These are phyloP conservation scores for Nanorana parkeri DNA, from an alignment of 2,113 vertebrate genomes.

Conservation along the genomic window DNA sequence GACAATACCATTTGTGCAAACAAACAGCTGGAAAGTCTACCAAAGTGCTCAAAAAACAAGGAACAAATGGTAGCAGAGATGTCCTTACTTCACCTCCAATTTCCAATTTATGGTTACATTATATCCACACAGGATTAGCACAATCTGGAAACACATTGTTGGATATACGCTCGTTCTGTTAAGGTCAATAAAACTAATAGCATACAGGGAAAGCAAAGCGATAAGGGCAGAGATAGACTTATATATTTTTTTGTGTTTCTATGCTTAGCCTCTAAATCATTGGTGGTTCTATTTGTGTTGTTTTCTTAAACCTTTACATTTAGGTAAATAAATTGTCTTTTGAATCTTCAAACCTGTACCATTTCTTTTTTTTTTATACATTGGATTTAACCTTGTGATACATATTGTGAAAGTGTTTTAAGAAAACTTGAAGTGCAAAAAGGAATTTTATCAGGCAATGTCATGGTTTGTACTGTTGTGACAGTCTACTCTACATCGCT, in stretches of 20 bases:
- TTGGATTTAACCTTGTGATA: neutral
- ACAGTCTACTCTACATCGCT: neutral
- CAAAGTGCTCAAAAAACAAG: neutral
- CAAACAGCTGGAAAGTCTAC: neutral
- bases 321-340: conserved; percentile 21
- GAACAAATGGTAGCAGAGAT: neutral
- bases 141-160: neutral
- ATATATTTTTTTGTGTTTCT: neutral
- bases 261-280: conserved; percentile 16
- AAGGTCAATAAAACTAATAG: conserved; percentile 44
- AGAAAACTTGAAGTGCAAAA: neutral
- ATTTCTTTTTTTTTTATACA: neutral
- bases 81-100: conserved; percentile 31
- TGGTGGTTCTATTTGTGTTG: neutral
- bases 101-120: conserved; percentile 28
- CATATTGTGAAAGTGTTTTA: conserved; percentile 28
- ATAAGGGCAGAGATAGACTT: conserved; percentile 9
- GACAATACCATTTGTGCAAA: neutral
- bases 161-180: neutral
- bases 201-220: neutral
- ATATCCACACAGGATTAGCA: conserved; percentile 34
- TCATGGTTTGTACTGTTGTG: conserved; percentile 17
- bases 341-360: neutral
- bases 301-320: conserved; percentile 9
- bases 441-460: neutral